Base-by-base conservation (phyloP, 1,140 invertebrate species). In the Drosophila leontia region DNA sequence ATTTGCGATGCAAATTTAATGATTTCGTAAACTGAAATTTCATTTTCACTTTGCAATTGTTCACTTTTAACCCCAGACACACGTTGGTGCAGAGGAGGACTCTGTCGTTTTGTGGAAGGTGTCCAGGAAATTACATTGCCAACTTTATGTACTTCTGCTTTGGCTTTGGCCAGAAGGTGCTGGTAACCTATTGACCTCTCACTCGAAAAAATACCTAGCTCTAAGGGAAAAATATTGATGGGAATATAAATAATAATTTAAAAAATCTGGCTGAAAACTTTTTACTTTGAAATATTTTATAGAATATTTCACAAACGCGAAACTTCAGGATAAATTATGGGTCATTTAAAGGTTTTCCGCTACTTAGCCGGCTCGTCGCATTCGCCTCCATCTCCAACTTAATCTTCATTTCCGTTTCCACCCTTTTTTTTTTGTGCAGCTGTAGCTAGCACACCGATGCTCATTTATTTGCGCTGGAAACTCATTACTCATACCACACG, bases 1-100 rank as follows among this genome's bases (percentile, higher is more conserved):
- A 87, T 88, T 87, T 87, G 57, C 76, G 74, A 84, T 77, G 80
- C 61, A 88, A 88, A 88, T 87, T 88, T 84, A 71, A 87, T 87
- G 85, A 76, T 79, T 82, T 68, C 71, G 70, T 70, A 72, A 72
- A 87, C 70, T 79, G 65, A 87, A 87, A 76, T 86, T 88, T 74
- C 72, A 84, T 87, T 88, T 68, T 51, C 37, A 42, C 59, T 11
- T 19, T 47, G 41, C 75, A 78, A 78, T 78, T 78, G 76, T 77
- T 82, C 64, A 68, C 48, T 74, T 72, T 78, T 58, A 53, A 58
- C 62, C 62, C 65, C 67, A 29, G 32, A 35, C 34, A 39, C 32
- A 59, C 23, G 32, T 11, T 15, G 32, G 3, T 29, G 26, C 26
- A 29, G 26, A 7, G 26, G 26, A 29, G 26, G 26, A 29, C 26